These are phyloP conservation scores for Apotomis betuletana DNA, from an alignment of 2,888 invertebrate genomes.

Conservation along the genomic window DNA sequence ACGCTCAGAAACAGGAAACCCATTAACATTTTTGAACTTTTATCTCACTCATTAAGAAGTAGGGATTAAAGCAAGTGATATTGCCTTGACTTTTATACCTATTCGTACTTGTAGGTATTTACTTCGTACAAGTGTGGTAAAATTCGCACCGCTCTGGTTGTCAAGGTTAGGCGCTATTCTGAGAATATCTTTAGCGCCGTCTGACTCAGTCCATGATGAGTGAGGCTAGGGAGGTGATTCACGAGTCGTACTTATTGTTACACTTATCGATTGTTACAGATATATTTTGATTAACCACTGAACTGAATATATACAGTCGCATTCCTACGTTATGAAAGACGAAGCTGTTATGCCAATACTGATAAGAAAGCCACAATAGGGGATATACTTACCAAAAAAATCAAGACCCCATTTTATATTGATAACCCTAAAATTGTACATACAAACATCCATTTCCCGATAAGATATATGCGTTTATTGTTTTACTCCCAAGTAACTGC, in stretches of 20 bases:
- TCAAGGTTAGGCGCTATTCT: conserved; percentile 78
- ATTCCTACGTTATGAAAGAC: too few species aligned
- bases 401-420: too few species aligned
- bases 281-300: conserved; percentile 64
- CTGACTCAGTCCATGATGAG: conserved; percentile 64
- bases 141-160: conserved; percentile 50
- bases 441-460: too few species aligned
- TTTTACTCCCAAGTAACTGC: too few species aligned
- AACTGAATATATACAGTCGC: conserved; percentile 48
- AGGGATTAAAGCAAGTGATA: conserved; percentile 9
- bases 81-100: conserved; percentile 7
- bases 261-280: conserved; percentile 67
- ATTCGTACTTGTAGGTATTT: neutral
- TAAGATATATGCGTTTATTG: too few species aligned
- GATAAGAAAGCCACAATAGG: too few species aligned
- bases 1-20: conserved; percentile 49
- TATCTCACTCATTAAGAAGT: conserved; percentile 19
- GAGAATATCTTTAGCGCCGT: conserved; percentile 74
- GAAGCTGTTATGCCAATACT: too few species aligned
- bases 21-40: conserved; percentile 56
- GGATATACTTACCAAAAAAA: too few species aligned
- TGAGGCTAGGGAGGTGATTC: conserved; percentile 60
- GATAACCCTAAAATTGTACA: too few species aligned
- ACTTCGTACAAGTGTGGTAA: conserved; percentile 3
- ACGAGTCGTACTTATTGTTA: conserved; percentile 54